Evolutionary conservation across 2,797 vertebrate species (phyloP), one percentile per base, ranked within the genome.

Genomic region (Linurgus olivaceus): DNA sequence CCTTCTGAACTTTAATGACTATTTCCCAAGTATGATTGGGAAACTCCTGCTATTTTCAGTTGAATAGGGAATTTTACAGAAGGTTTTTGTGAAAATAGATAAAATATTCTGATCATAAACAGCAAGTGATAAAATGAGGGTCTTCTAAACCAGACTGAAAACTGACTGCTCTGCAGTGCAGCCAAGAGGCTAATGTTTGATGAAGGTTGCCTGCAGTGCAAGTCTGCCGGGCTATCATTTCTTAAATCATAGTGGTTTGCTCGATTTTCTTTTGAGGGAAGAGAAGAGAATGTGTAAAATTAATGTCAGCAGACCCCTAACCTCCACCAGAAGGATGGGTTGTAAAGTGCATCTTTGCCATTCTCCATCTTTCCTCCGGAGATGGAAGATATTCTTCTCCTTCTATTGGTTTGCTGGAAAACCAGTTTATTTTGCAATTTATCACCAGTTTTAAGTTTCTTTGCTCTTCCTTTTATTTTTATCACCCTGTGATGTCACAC

Each of bases 191-290:
- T 94, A 83, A 62, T 59, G 89, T 90, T 96, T 88, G 93, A 94
- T 96, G 91, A 72, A 88, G 91, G 92, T 70, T 93, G 85, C 94
- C 94, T 95, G 94, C 79, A 91, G 94, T 90, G 94, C 83, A 80
- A 86, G 82, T 65, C 82, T 84, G 81, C 86, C 0, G 8, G 89
- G 51, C 91, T 96, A 81, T 96, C 75, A 93, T 96, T 96, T 96
- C 89, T 96, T 88, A 96, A 81, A 94, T 96, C 91, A 92, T 91
- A 94, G 93, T 92, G 83, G 77, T 95, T 95, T 96, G 68, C 91
- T 95, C 48, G 1, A 88, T 96, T 95, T 94, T 93, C 85, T 80
- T 95, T 81, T 68, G 84, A 95, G 61, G 47, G 29, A 77, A 92
- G 65, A 67, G 85, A 92, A 87, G 38, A 57, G 79, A 92, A 78